Evolutionary conservation across 2,888 invertebrate species (phyloP).

Genomic region (Tetanocera ferruginea): DNA sequence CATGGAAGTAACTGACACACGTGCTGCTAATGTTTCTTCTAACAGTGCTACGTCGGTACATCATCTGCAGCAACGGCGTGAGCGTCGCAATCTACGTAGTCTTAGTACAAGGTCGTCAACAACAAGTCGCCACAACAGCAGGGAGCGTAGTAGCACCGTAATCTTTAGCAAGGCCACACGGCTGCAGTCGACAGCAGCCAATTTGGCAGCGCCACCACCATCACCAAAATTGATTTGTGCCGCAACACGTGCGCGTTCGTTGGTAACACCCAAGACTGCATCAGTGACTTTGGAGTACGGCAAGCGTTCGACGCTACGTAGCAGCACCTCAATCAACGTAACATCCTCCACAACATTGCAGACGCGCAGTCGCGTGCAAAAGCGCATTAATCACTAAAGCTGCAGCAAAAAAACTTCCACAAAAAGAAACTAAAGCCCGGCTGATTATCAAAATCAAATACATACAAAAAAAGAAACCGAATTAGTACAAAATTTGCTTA

Average conservation of each 20-base stretch:
- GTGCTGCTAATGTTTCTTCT: neutral
- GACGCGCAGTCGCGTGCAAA: constrained; percentile 40
- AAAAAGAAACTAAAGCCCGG: too few species aligned
- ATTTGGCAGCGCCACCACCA: constrained; percentile 58
- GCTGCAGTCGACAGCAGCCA: constrained; percentile 55
- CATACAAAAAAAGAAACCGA: constrained; percentile 14
- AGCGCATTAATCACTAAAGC: constrained; percentile 15
- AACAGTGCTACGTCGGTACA: neutral
- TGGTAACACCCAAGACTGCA: constrained; percentile 46
- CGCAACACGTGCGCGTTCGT: constrained; percentile 50
- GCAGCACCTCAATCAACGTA: constrained; percentile 41
- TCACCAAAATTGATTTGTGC: constrained; percentile 61
- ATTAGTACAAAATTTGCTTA: constrained; percentile 36
- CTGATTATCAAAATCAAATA: neutral
- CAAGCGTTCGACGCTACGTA: constrained; percentile 57
- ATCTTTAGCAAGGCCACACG: constrained; percentile 58
- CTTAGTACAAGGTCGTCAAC: constrained; percentile 43
- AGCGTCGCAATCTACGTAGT: constrained; percentile 49
- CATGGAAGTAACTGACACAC: neutral
- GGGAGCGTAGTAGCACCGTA: constrained; percentile 32
- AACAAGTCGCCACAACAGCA: constrained; percentile 40
- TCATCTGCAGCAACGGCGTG: constrained; percentile 26
- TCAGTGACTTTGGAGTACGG: constrained; percentile 48
- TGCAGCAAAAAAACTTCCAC: neutral
- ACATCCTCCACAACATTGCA: constrained; percentile 33